phyloP scores from a whole-genome alignment of 2,888 invertebrate genomes.

The Drosophila parthenogenetica region DNA sequence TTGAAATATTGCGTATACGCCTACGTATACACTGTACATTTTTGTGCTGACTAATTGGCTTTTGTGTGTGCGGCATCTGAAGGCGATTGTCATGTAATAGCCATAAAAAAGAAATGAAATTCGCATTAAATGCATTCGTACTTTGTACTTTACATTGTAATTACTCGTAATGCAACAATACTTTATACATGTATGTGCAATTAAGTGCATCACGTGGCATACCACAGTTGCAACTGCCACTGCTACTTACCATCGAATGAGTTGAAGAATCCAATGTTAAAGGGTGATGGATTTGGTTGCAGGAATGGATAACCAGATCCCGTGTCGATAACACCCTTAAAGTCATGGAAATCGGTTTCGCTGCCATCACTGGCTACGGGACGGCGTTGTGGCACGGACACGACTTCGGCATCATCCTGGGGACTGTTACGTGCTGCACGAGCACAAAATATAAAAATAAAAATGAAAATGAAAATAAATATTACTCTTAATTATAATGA shows the following conservation, averaged over 20 bases:
- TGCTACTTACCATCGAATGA: slow-evolving; percentile 83
- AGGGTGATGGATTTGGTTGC: slow-evolving; percentile 76
- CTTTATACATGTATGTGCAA: slow-evolving; percentile 62
- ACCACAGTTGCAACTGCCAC: slow-evolving; percentile 14
- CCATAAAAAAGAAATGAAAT: slow-evolving; percentile 52
- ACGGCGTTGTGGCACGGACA: slow-evolving; percentile 68
- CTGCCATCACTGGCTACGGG: slow-evolving; percentile 40
- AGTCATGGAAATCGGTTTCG: slow-evolving; percentile 78
- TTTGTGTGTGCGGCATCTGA: slow-evolving; percentile 5
- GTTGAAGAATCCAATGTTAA: slow-evolving; percentile 82
- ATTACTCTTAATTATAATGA: slow-evolving; percentile 55
- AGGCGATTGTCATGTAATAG: slow-evolving; percentile 41
- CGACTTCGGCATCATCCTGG: slow-evolving; percentile 82
- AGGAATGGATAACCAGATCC: slow-evolving; percentile 83
- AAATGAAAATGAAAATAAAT: slow-evolving; percentile 35
- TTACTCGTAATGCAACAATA: slow-evolving; percentile 63
- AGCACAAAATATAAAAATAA: background rate
- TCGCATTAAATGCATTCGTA: slow-evolving; percentile 54
- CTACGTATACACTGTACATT: background rate
- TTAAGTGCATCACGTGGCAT: slow-evolving; percentile 64
- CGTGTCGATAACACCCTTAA: slow-evolving; percentile 84
- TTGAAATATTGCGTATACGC: background rate
- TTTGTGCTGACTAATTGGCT: slow-evolving; percentile 24
- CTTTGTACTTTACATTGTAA: slow-evolving; percentile 29
- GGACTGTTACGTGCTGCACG: slow-evolving; percentile 77